Conservation (phyloP, 2,113 vertebrate genomes). For the Rostratula benghalensis region DNA sequence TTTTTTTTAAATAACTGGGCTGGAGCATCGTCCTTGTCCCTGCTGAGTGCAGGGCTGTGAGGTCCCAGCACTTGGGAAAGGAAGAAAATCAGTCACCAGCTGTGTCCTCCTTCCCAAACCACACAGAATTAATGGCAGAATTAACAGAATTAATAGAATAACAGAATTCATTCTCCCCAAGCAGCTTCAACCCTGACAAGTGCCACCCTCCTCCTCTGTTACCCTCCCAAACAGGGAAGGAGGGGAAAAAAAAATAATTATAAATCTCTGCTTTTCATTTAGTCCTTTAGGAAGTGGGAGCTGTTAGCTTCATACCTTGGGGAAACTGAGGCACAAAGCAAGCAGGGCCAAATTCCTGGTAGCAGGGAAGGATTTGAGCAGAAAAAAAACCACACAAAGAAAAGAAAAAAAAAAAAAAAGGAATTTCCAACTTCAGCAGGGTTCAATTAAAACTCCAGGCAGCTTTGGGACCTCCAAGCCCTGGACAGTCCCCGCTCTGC, state of each 20-base stretch:
- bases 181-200: not conserved
- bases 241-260: not conserved
- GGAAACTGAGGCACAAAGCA: not conserved
- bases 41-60: rapidly evolving
- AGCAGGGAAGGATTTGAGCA: not conserved
- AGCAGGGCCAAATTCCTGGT: not conserved
- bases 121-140: not conserved
- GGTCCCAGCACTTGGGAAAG: not conserved
- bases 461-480: not conserved
- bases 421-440: not conserved
- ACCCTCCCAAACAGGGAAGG: not conserved
- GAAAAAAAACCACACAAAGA: not conserved
- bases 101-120: not conserved
- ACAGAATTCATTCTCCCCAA: not conserved
- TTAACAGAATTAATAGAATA: not conserved
- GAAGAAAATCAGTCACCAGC: not conserved
- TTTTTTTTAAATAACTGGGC: too few relatives aligned
- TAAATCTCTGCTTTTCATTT: not conserved
- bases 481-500: not conserved
- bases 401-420: not conserved
- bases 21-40: not conserved
- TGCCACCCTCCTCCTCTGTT: not conserved
- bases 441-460: not conserved
- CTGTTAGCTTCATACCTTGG: rapidly evolving
- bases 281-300: not conserved